Conservation (phyloP, 92 coral and sea anemone species). For the Metridium senile region DNA sequence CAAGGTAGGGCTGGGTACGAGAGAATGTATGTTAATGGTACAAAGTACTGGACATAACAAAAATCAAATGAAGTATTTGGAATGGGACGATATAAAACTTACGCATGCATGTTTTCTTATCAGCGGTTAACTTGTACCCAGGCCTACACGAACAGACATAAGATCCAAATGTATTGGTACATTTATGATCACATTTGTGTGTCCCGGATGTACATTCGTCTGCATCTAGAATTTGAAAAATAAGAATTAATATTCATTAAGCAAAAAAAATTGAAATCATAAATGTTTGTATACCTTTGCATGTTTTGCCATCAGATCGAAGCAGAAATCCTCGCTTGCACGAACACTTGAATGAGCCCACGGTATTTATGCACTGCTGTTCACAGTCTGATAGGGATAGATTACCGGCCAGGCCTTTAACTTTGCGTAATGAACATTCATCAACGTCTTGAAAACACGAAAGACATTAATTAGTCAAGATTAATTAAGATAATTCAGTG, state of each 20-base stretch:
- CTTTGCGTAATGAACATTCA: slow-evolving; percentile 42
- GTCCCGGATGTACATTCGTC: slow-evolving; percentile 56
- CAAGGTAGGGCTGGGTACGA: slow-evolving; percentile 39
- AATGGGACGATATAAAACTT: no score
- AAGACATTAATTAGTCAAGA: neutral
- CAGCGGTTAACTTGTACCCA: slow-evolving; percentile 35
- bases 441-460: slow-evolving; percentile 16
- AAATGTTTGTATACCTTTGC: slow-evolving; percentile 24
- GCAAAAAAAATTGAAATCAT: neutral
- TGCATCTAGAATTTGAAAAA: slow-evolving; percentile 32
- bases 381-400: slow-evolving; percentile 42
- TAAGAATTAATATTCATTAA: neutral
- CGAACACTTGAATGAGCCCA: slow-evolving; percentile 44
- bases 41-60: no score
- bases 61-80: no score
- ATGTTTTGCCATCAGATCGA: slow-evolving; percentile 28
- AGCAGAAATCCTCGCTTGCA: slow-evolving; percentile 29
- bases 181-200: slow-evolving; percentile 51
- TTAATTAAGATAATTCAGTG: no score
- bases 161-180: slow-evolving; percentile 49
- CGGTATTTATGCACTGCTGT: slow-evolving; percentile 41
- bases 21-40: no score
- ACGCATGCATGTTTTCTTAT: slow-evolving; percentile 30
- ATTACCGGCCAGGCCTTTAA: slow-evolving; percentile 34
- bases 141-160: slow-evolving; percentile 59